Conservation (phyloP, 2,797 vertebrate species). For the Gobionotothen gibberifrons region DNA sequence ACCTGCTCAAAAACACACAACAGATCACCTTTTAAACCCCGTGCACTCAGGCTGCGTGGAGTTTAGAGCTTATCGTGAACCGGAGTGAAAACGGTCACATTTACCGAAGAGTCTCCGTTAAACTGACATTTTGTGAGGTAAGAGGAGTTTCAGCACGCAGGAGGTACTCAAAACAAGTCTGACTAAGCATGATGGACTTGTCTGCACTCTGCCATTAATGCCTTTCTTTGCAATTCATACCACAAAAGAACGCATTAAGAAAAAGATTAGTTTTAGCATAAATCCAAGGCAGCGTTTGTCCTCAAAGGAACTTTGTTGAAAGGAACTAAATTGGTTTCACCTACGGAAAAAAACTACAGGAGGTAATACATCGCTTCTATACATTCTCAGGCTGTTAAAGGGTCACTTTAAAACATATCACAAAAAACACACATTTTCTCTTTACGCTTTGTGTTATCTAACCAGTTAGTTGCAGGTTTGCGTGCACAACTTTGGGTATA, state of each 20-base stretch:
- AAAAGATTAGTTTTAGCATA: conserved; percentile 21
- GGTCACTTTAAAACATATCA: background rate
- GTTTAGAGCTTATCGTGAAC: conserved; percentile 15
- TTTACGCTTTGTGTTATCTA: background rate
- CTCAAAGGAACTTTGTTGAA: conserved; percentile 12
- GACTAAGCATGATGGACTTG: background rate
- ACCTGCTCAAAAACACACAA: conserved; percentile 80
- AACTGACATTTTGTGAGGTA: conserved; percentile 4
- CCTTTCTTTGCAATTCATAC: conserved; percentile 17
- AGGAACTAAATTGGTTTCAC: conserved; percentile 11
- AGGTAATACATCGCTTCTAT: conserved; percentile 1
- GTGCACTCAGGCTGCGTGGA: background rate
- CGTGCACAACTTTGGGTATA: background rate
- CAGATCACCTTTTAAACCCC: background rate
- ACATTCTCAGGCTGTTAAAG: background rate
- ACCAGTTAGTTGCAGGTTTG: background rate
- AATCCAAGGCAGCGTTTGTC: background rate
- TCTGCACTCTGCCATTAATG: conserved; percentile 19
- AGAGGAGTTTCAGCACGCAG: background rate
- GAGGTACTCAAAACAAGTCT: conserved; percentile 20
- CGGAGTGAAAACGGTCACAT: background rate
- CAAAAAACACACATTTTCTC: background rate
- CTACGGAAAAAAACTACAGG: conserved; percentile 8
- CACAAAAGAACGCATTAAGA: background rate
- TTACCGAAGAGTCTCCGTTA: background rate